Percentiles rank a stretch among this genome's conserved stretches.
phyloP scores from a whole-genome alignment of 2,888 invertebrate species.

The Plebejus melissa region DNA sequence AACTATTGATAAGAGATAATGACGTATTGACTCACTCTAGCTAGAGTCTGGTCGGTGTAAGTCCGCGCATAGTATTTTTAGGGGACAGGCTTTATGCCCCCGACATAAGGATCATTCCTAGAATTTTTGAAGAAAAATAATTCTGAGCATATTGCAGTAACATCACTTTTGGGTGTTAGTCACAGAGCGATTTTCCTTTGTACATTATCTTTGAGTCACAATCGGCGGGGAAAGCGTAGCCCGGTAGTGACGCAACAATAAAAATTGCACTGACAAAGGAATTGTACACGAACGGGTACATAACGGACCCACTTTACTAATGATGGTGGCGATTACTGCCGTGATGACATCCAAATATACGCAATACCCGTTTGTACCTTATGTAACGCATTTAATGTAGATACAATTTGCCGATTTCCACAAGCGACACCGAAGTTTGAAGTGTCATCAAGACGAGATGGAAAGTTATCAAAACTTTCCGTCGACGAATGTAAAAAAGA shows the following conservation, averaged over 20 bases:
- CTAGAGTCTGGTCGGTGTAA: neutral
- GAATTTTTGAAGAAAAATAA: neutral
- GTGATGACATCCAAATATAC: slow-evolving; percentile 23
- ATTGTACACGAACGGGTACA: slow-evolving; percentile 56
- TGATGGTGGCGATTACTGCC: slow-evolving; percentile 31
- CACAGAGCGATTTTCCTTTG: slow-evolving; percentile 53
- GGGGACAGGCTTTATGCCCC: neutral
- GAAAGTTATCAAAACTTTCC: slow-evolving; percentile 19
- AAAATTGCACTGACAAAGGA: slow-evolving; percentile 73
- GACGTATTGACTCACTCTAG: neutral
- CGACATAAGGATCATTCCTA: neutral
- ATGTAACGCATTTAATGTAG: slow-evolving; percentile 20
- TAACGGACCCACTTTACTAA: slow-evolving; percentile 46
- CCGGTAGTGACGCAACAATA: slow-evolving; percentile 71
- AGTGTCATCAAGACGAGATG: neutral
- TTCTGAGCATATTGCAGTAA: neutral
- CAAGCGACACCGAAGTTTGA: neutral
- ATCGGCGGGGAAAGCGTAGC: slow-evolving; percentile 70
- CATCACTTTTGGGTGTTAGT: slow-evolving; percentile 41
- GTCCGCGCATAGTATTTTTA: too few relatives aligned
- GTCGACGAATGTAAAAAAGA: neutral
- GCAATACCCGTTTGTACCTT: slow-evolving; percentile 16
- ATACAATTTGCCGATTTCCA: slow-evolving; percentile 13
- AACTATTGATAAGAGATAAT: slow-evolving; percentile 31
- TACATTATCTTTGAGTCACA: slow-evolving; percentile 58